Conservation (phyloP, 1,140 invertebrate species). For the Lanistes nyassanus region DNA sequence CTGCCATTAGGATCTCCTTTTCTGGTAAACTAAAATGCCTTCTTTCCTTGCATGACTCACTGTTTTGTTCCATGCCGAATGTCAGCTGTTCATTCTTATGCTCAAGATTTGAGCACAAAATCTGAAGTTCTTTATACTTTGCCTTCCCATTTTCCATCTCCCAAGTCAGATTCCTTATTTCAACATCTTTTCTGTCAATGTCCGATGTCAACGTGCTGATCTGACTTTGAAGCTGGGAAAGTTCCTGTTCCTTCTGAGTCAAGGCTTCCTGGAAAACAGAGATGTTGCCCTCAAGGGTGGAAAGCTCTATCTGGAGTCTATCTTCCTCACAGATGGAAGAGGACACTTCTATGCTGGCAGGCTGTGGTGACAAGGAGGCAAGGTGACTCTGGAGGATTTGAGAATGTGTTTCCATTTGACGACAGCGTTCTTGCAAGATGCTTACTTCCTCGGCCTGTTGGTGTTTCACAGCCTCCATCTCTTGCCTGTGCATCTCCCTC, state of each 20-base stretch:
- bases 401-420: slow-evolving; percentile 13
- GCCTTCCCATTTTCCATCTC: slow-evolving; percentile 1
- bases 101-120: not conserved
- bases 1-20: not conserved
- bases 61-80: not conserved
- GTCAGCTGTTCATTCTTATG: slow-evolving; percentile 2
- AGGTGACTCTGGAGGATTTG: slow-evolving; percentile 9
- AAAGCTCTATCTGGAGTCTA: slow-evolving; percentile 4
- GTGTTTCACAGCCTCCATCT: slow-evolving; percentile 23
- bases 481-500: slow-evolving; percentile 11
- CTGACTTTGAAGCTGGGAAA: not conserved
- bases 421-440: slow-evolving; percentile 10
- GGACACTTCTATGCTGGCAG: not conserved
- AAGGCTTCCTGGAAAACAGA: not conserved
- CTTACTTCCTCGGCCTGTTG: not conserved
- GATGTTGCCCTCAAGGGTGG: not conserved
- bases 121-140: not conserved
- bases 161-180: not conserved
- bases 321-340: not conserved
- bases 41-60: not conserved
- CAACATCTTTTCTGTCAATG: not conserved
- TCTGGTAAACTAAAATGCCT: slow-evolving; percentile 1
- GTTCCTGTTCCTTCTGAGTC: not conserved
- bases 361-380: not conserved
- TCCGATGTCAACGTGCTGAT: not conserved